Base-by-base conservation (phyloP, 1,140 invertebrate genomes). In the Bombus impatiens region DNA sequence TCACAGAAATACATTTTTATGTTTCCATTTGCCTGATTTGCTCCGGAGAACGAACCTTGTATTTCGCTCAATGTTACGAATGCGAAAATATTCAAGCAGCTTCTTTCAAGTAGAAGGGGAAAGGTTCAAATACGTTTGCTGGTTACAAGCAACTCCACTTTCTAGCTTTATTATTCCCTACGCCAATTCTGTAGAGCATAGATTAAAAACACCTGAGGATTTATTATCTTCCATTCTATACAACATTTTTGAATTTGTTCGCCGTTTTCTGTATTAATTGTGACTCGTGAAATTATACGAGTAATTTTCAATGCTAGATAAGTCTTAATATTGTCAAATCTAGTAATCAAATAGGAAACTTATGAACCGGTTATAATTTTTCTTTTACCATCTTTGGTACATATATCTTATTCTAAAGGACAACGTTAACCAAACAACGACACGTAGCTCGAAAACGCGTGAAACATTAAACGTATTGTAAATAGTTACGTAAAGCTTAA, bases 91-190 rank as follows among this genome's bases (percentile, higher is more conserved):
- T 72, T 81, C 79, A n/a, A 57, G 44, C 35, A 81, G 68, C 68
- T 35, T 81, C 79, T 28, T 72, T 35, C 25, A 10, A 59, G n/a
- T 1, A 72, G 47, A 65, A 47, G 40, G 57, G 53, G n/a, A 76
- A 82, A 82, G 53, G 40, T 59, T 81, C 67, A 42, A 72, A 72
- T 47, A 81, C 35, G 68, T 72, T 72, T 80, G 78, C 67, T 37
- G 37, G 42, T 37, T 59, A 72, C 68, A 32, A 65, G 53, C n/a
- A 47, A 82, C 40, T 65, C n/a, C 53, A 75, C 53, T 65, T 82
- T 75, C 80, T 82, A 75, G 53, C 53, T 75, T 47, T 62, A 75
- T 53, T 65, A 62, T 65, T 65, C 74, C 12, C 37, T 65, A 35
- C 40, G 40, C 44, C 13, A 42, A 82, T 82, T 62, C 44, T 35